Conservation (phyloP, 2,888 invertebrate genomes). For the Protophormia terraenovae region DNA sequence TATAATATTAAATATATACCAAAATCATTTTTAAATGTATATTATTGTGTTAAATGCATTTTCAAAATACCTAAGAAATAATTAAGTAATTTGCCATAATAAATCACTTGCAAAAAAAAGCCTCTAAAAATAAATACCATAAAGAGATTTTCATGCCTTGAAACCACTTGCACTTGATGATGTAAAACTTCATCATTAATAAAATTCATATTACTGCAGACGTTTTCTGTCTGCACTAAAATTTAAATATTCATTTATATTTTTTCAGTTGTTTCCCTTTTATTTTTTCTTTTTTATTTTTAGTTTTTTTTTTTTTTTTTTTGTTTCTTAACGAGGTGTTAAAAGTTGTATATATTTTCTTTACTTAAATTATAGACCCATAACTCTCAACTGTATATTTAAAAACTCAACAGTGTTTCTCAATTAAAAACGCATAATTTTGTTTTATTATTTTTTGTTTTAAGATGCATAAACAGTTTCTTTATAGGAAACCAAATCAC, state of each 20-base stretch:
- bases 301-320: background rate
- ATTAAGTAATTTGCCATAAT: background rate
- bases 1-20: too few species aligned
- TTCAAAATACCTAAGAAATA: too few species aligned
- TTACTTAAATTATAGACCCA: background rate
- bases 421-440: background rate
- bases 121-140: background rate
- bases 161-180: background rate
- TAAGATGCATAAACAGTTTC: background rate
- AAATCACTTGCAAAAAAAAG: background rate
- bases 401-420: background rate
- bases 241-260: background rate
- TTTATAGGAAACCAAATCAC: background rate
- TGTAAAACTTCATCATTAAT: conserved; percentile 4
- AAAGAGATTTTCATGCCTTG: background rate
- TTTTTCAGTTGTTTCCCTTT: background rate
- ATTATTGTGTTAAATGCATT: too few species aligned
- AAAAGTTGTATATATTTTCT: conserved; percentile 9
- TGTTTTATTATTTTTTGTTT: background rate
- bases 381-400: background rate
- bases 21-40: too few species aligned
- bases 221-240: background rate
- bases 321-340: conserved; percentile 38
- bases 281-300: conserved; percentile 5
- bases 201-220: background rate